A percentile compares a stretch with the other conserved stretches of the same genome.
These are phyloP conservation scores for Thunnus thynnus DNA, from an alignment of 2,113 vertebrate species.

Conservation along the genomic window DNA sequence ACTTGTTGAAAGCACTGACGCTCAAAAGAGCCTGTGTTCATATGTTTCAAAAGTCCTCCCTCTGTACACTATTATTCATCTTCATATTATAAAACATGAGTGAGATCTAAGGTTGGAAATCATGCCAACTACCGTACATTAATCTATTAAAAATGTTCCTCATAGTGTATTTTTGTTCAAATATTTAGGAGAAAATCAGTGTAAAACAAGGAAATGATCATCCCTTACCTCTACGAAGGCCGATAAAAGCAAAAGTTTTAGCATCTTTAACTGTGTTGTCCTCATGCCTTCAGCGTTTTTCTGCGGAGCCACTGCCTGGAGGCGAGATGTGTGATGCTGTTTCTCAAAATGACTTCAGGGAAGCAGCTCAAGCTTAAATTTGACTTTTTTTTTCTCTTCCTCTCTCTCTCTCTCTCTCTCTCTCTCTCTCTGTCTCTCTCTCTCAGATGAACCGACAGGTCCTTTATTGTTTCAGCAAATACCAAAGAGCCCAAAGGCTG, in stretches of 20 bases:
- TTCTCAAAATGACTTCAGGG: constrained; percentile 69
- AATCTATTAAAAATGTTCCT: background rate
- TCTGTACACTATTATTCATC: constrained; percentile 14
- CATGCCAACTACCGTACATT: background rate
- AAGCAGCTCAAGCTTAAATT: constrained; percentile 57
- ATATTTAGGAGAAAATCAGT: background rate
- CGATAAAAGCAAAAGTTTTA: constrained; percentile 70
- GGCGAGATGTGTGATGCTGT: constrained; percentile 60
- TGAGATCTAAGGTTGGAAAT: constrained; percentile 3
- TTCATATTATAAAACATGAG: constrained; percentile 8
- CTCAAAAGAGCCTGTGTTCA: constrained; percentile 78
- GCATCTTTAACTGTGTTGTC: constrained; percentile 54
- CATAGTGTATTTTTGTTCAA: background rate
- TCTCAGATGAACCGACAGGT: constrained; percentile 71
- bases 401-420: background rate
- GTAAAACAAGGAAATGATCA: background rate
- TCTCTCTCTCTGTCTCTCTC: constrained; percentile 12
- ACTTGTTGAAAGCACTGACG: constrained; percentile 75
- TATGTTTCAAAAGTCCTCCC: constrained; percentile 33
- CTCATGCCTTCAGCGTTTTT: constrained; percentile 55
- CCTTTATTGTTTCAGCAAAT: constrained; percentile 83
- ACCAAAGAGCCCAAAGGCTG: constrained; percentile 73
- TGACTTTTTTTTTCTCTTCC: constrained; percentile 4
- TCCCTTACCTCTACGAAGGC: constrained; percentile 76
- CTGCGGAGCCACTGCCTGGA: constrained; percentile 54